These are phyloP conservation scores for Pseudocheirus occidentalis DNA, from an alignment of 2,797 vertebrate species.

Conservation along the genomic window DNA sequence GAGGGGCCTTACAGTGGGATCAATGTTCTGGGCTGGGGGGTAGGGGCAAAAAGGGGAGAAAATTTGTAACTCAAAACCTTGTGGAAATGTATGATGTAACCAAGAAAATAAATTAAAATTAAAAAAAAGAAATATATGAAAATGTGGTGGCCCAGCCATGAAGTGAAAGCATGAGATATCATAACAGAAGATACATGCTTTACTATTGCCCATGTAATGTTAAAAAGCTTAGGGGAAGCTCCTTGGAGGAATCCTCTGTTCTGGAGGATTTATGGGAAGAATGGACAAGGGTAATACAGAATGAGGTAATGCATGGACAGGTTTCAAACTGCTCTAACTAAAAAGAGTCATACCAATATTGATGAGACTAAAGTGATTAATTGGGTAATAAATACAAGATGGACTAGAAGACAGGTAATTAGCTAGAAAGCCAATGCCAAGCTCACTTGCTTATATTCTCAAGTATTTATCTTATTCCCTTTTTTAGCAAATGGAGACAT, in stretches of 20 bases:
- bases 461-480: background rate
- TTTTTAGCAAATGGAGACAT: background rate
- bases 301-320: background rate
- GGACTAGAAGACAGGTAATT: background rate
- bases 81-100: no score
- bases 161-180: conserved; percentile 7
- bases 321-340: background rate
- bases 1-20: no score
- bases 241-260: background rate
- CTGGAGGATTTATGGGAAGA: background rate
- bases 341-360: background rate
- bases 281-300: background rate
- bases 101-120: no score
- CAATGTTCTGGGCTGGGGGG: no score
- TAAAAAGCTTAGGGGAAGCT: background rate
- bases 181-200: background rate
- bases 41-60: no score
- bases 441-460: background rate
- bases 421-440: background rate
- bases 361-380: background rate
- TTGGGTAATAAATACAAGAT: background rate
- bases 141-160: background rate
- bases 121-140: conserved; percentile 1
- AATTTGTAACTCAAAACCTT: no score
- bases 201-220: background rate